Evolutionary conservation across 1,140 invertebrate genomes (phyloP), one percentile per base, ranked within the genome.

Genomic region (Camponotus pennsylvanicus): DNA sequence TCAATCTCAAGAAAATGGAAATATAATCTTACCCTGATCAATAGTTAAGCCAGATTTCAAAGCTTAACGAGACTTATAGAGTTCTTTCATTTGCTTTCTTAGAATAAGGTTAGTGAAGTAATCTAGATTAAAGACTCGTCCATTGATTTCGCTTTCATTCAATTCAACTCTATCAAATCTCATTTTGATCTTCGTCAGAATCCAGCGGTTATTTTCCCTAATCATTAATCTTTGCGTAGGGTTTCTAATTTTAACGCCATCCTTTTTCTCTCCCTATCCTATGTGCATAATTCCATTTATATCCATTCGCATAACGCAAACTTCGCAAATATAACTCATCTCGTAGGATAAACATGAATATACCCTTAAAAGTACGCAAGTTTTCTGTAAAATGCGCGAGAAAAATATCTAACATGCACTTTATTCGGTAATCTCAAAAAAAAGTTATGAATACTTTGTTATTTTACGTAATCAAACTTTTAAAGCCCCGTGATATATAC

Each of bases 51-150:
- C 27, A 82, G 67, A 82, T 45, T 42, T 73, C 67, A 73, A 82
- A 73, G 79, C 67, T 73, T 73, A 34, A 73, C 67, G 67, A 82
- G 79, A 82, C 61, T 59, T 59, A 71, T 73, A 42, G 67, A 82
- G 37, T 73, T 73, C 67, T 73, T 73, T 82, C 37, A 82, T 73
- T 52, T 82, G 73, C 79, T 82, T 82, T 82, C 71, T 73, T 27
- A 73, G 67, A 61, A 82, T 4, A 34, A 32, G 79, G 79, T 82
- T 42, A 71, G 64, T 59, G 67, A 82, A 59, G 79, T 82, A 82
- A 82, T 82, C 18, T 59, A 82, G 40, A 82, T 82, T 82, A 82
- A 82, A 73, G 40, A 2, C 67, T 21, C 79, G 52, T 73, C 27
- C 67, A 82, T 71, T 71, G 78, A 82, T 34, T 82, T 32, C 18